phyloP scores from a whole-genome alignment of 2,113 vertebrate species.

The Microcebus tavaratra region DNA sequence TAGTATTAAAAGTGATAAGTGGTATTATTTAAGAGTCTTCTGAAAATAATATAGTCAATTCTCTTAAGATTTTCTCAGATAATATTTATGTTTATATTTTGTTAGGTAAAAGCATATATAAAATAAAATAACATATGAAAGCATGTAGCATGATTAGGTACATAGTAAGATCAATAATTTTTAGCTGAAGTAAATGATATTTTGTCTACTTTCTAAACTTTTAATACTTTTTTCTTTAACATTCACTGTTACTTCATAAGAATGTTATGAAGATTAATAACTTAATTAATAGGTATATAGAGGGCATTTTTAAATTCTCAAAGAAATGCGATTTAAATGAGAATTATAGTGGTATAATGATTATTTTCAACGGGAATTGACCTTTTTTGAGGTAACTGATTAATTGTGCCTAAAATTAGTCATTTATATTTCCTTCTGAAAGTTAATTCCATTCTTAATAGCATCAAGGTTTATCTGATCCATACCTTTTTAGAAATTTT shows the following conservation, averaged over 20 bases:
- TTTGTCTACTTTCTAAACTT: not conserved
- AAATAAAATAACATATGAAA: not conserved
- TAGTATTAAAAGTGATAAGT: not conserved
- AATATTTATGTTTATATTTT: not conserved
- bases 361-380: conserved; percentile 49
- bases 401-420: conserved; percentile 56
- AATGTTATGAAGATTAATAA: conserved; percentile 59
- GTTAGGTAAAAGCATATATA: not conserved
- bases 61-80: not conserved
- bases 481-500: not conserved
- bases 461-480: not conserved
- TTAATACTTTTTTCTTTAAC: not conserved
- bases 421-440: conserved; percentile 38
- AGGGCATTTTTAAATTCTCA: conserved; percentile 54
- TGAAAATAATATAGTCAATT: not conserved
- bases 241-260: conserved; percentile 24
- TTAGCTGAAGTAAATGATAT: not conserved
- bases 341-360: conserved; percentile 54
- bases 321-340: conserved; percentile 44
- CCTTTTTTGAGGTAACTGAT: conserved; percentile 50
- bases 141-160: not conserved
- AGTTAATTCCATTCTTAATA: conserved; percentile 1
- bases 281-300: conserved; percentile 55
- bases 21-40: not conserved
- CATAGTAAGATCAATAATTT: not conserved